These are phyloP conservation scores for Gallinago undulata DNA, from an alignment of 2,113 vertebrate species.

Conservation along the genomic window DNA sequence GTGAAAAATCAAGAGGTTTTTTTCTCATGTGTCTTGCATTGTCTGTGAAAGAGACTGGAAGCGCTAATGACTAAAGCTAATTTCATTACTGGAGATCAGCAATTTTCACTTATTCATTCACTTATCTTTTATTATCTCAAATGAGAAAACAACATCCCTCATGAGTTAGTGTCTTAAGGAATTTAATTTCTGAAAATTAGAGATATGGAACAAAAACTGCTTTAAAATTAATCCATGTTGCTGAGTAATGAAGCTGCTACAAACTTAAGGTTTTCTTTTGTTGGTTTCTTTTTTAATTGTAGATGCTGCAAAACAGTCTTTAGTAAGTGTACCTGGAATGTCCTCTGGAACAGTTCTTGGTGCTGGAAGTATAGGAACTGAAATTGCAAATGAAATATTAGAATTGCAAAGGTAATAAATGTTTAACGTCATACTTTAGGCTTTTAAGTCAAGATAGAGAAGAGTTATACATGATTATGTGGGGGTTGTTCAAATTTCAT, in stretches of 20 bases:
- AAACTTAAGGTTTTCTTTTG: background rate
- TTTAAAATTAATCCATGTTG: background rate
- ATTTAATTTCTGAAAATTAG: background rate
- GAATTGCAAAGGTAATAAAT: constrained; percentile 84
- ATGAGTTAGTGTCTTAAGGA: background rate
- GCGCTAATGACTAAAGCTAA: background rate
- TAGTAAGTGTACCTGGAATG: constrained; percentile 78
- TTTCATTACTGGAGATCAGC: background rate
- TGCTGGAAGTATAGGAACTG: constrained; percentile 87
- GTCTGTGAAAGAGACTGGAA: background rate
- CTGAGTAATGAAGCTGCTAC: background rate
- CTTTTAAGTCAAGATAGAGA: background rate
- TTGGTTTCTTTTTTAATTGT: background rate
- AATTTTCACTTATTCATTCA: background rate
- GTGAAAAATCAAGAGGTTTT: background rate
- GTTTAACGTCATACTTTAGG: background rate
- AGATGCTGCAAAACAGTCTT: constrained; percentile 80
- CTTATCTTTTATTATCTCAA: background rate
- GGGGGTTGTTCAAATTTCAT: background rate
- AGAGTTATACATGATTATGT: background rate
- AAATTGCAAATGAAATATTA: constrained; percentile 88
- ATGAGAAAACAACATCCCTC: background rate
- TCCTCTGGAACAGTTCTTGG: constrained; percentile 83
- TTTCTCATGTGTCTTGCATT: background rate
- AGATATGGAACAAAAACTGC: background rate